A percentile compares a stretch with the other conserved stretches of the same genome.
Conservation (phyloP, 2,113 vertebrate genomes). For the Ia io region DNA sequence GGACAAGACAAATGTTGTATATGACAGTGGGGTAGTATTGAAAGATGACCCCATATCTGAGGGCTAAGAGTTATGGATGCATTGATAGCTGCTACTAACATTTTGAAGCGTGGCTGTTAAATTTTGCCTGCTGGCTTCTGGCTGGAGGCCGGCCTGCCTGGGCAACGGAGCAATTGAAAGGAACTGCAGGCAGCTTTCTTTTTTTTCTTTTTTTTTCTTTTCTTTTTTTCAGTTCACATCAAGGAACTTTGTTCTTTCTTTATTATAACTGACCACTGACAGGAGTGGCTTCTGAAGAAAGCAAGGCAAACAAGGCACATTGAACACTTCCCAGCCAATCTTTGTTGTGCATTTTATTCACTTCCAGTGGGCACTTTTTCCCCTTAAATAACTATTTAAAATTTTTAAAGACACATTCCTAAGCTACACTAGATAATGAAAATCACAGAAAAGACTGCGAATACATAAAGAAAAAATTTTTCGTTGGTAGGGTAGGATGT, state of each 20-base stretch:
- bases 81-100: slow-evolving; percentile 84
- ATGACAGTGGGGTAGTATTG: slow-evolving; percentile 92
- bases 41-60: slow-evolving; percentile 91
- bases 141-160: slow-evolving; percentile 83
- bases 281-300: slow-evolving; percentile 76
- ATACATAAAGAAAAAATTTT: slow-evolving; percentile 16
- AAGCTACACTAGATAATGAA: background rate
- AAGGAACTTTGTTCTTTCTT: slow-evolving; percentile 84
- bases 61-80: slow-evolving; percentile 86
- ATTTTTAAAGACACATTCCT: slow-evolving; percentile 25
- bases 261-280: slow-evolving; percentile 82
- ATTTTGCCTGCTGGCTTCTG: slow-evolving; percentile 89
- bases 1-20: slow-evolving; percentile 90
- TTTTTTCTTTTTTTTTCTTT: slow-evolving; percentile 68
- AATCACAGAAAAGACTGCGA: slow-evolving; percentile 16
- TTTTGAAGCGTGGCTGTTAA: slow-evolving; percentile 87
- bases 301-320: slow-evolving; percentile 58
- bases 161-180: slow-evolving; percentile 82
- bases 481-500: background rate
- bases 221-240: slow-evolving; percentile 72
- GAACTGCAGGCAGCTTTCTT: slow-evolving; percentile 85
- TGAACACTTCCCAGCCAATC: slow-evolving; percentile 60
- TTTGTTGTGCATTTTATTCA: slow-evolving; percentile 67
- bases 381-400: slow-evolving; percentile 41
- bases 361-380: slow-evolving; percentile 48